These are phyloP conservation scores for Anadara kagoshimensis DNA, from an alignment of 1,140 invertebrate species.

Conservation along the genomic window DNA sequence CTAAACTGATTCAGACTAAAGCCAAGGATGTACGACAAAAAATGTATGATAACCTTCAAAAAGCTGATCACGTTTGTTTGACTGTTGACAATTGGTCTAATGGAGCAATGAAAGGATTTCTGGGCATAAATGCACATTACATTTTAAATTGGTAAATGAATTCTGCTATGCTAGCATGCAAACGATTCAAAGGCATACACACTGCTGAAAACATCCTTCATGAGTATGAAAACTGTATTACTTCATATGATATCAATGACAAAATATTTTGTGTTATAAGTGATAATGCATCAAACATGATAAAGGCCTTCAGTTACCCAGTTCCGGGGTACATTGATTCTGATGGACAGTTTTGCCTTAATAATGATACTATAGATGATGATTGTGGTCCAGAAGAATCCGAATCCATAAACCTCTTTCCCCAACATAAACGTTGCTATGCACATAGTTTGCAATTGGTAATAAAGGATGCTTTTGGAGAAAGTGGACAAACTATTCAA, in stretches of 20 bases:
- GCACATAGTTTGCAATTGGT: constrained; percentile 6
- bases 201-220: constrained; percentile 1
- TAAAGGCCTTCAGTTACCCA: not conserved
- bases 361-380: not conserved
- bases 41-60: not conserved
- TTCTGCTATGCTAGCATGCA: constrained; percentile 1
- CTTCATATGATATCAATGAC: not conserved
- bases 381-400: not conserved
- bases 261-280: constrained; percentile 1
- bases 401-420: not conserved
- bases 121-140: constrained; percentile 22
- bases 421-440: not conserved
- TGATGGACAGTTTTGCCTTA: not conserved
- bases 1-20: constrained; percentile 15
- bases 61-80: constrained; percentile 19
- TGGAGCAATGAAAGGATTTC: constrained; percentile 23
- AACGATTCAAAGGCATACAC: not conserved
- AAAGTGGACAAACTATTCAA: not conserved
- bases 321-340: not conserved
- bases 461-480: not conserved
- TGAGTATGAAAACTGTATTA: not conserved
- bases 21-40: not conserved
- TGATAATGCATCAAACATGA: constrained; percentile 1
- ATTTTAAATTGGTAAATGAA: constrained; percentile 16
- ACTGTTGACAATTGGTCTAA: constrained; percentile 7